Conservation (phyloP, 2,113 vertebrate species). For the Eidolon helvum region DNA sequence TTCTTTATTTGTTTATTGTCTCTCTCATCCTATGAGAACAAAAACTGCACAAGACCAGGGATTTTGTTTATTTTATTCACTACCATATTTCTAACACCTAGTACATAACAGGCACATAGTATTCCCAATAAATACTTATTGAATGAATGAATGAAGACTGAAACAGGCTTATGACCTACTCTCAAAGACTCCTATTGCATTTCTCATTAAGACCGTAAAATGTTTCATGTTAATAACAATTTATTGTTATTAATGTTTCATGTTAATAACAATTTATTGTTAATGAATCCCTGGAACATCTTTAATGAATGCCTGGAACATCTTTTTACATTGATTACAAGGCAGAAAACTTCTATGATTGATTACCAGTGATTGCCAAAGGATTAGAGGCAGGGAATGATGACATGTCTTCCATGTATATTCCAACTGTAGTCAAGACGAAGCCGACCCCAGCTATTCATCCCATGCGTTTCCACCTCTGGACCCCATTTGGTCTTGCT, state of each 20-base stretch:
- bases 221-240: not conserved
- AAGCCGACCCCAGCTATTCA: not conserved
- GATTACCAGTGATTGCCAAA: not conserved
- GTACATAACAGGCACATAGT: not conserved
- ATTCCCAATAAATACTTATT: not conserved
- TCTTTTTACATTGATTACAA: not conserved
- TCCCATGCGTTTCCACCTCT: not conserved
- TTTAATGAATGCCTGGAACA: not conserved
- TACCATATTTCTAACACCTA: not conserved
- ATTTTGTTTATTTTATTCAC: not conserved
- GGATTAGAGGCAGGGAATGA: not conserved
- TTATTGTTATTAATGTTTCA: not conserved
- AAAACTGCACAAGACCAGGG: not conserved
- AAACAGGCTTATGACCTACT: not conserved
- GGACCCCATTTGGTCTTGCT: not conserved
- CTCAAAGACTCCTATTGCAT: not conserved
- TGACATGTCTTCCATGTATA: not conserved
- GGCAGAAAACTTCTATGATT: not conserved
- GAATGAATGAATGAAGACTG: not conserved
- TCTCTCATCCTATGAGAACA: not conserved
- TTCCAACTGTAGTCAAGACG: not conserved
- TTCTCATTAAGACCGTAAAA: not conserved
- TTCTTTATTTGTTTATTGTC: not conserved
- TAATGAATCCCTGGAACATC: too few species aligned
- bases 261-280: not conserved